Evolutionary conservation across 2,113 vertebrate species (phyloP), one percentile per base, ranked within the genome.

Genomic region (Sialia sialis): DNA sequence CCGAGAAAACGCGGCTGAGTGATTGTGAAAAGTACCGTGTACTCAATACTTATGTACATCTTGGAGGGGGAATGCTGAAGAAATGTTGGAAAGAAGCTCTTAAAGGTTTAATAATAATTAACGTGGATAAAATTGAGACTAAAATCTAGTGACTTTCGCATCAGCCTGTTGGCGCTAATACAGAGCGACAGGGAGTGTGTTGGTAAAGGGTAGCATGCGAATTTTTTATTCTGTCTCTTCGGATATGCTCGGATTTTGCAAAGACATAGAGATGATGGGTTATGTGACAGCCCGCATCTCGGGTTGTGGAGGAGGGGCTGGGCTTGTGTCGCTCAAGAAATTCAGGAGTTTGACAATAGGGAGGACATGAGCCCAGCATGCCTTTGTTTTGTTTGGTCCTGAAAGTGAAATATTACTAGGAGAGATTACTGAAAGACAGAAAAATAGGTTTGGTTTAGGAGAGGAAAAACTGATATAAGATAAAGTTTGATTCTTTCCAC

Each of bases 311-410:
- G 89, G 89, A 59, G 86, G 77, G 63, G n/a, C 22, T 44, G 77
- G 68, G 81, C 38, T 63, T 38, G 38, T 11, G 6, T 27, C 3
- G 6, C 20, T 55, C 26, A 5, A 69, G 56, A 36, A 76, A 74
- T 72, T 63, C 18, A 29, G 32, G 59, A 88, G 86, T 93, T 89
- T 87, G 62, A 94, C 92, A 92, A 74, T 15, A 56, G 78, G 73
- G 92, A 87, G 56, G 63, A 58, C 62, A 34, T 67, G 72, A 89
- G 68, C 27, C 34, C 27, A 54, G 38, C 32, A 7, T 86, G 84
- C 41, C 14, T 54, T 60, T 32, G 46, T 74, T 91, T 68, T 27
- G 4, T 77, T 59, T 85, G 52, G 58, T 90, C 67, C 81, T 87
- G 76, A 44, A 96, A 75, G 59, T 34, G 25, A 9, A 74, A 10